These are phyloP conservation scores for Philaethria dido DNA, from an alignment of 2,888 invertebrate species.

Conservation along the genomic window DNA sequence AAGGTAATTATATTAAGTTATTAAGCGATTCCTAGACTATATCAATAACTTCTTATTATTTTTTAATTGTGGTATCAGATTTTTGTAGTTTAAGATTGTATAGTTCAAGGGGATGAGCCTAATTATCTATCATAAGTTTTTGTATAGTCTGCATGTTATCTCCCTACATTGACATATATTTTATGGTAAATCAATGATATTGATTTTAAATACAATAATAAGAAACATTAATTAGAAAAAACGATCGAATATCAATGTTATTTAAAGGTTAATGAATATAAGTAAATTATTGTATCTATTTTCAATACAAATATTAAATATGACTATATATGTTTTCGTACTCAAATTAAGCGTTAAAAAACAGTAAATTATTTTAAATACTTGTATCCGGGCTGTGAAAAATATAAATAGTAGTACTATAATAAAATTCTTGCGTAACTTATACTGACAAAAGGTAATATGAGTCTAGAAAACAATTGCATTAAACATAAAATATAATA, in stretches of 20 bases:
- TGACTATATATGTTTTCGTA: too few species aligned
- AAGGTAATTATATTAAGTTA: slow-evolving; percentile 63
- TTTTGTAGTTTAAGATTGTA: background rate
- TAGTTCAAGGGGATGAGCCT: slow-evolving; percentile 4
- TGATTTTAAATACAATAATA: background rate
- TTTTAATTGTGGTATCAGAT: background rate
- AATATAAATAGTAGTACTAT: background rate
- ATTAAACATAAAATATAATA: slow-evolving; percentile 49
- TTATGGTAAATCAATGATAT: background rate
- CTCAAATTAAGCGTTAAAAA: slow-evolving; percentile 1
- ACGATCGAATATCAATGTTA: too few species aligned
- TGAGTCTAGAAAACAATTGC: slow-evolving; percentile 50
- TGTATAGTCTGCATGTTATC: background rate
- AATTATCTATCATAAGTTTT: background rate
- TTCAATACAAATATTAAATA: too few species aligned
- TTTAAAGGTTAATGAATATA: too few species aligned
- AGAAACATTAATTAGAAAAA: background rate
- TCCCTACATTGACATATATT: slow-evolving; percentile 5
- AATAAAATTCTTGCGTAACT: slow-evolving; percentile 9
- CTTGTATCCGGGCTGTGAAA: slow-evolving; percentile 5
- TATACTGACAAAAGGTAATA: slow-evolving; percentile 33
- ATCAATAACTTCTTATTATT: background rate
- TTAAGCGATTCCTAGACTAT: slow-evolving; percentile 21
- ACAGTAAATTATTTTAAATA: slow-evolving; percentile 6
- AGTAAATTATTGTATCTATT: too few species aligned